Percentiles rank a stretch among this genome's conserved stretches.
Evolutionary conservation across 2,113 vertebrate species (phyloP).

Genomic region (Marmota monax): DNA sequence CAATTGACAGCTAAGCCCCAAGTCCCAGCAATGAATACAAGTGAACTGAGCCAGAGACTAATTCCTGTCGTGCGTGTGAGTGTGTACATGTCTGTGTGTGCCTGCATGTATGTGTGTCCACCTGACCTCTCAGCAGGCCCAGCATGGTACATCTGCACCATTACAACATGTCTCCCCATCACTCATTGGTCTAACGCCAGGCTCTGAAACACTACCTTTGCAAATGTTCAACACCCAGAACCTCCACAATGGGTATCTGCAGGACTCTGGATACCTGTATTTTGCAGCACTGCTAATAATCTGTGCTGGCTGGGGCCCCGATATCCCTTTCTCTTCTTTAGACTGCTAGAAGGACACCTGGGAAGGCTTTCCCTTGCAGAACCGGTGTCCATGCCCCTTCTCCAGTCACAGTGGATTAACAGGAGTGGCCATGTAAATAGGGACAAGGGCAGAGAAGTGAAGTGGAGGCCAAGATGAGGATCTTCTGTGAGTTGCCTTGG

Average conservation of each 20-base stretch:
- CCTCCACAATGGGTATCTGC: background rate
- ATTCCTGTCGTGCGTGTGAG: constrained; percentile 64
- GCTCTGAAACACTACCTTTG: constrained; percentile 50
- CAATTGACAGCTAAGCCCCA: constrained; percentile 19
- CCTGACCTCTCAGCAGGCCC: constrained; percentile 44
- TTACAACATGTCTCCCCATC: background rate
- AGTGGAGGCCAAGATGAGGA: background rate
- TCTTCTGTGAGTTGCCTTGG: constrained; percentile 26
- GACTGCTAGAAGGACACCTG: background rate
- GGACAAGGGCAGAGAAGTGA: background rate
- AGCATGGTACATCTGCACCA: constrained; percentile 50
- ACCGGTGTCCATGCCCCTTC: background rate
- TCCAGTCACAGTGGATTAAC: background rate
- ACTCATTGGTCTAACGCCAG: constrained; percentile 24
- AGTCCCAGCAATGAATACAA: constrained; percentile 3
- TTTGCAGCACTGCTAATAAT: background rate
- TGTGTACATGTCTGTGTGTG: constrained; percentile 70
- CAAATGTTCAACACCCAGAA: background rate
- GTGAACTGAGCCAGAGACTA: constrained; percentile 18
- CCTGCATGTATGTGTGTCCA: constrained; percentile 61
- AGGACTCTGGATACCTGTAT: background rate
- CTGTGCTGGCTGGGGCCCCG: background rate
- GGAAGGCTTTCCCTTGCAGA: background rate
- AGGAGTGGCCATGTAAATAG: background rate
- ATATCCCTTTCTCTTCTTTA: background rate